Conservation (phyloP, 2,113 vertebrate species). For the Cebidichthys violaceus region DNA sequence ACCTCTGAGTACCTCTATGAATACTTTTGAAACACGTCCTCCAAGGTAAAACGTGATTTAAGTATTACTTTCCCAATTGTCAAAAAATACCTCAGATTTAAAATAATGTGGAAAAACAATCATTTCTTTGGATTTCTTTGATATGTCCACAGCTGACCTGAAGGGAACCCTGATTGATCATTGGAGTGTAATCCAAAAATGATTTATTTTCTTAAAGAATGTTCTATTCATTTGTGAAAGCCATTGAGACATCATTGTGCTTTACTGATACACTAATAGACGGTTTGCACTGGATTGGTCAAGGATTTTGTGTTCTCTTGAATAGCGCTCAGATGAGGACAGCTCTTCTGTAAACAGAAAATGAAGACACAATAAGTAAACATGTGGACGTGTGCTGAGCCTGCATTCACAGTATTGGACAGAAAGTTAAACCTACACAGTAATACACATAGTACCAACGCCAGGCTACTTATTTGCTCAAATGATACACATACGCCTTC, state of each 20-base stretch:
- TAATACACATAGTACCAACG: too few species aligned
- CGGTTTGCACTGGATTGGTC: neutral
- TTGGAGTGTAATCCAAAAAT: too few species aligned
- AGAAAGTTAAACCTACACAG: neutral
- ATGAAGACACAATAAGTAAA: neutral
- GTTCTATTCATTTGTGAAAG: neutral
- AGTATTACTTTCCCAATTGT: neutral
- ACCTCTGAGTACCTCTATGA: neutral
- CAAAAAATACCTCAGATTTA: neutral
- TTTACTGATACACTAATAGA: slow-evolving; percentile 3
- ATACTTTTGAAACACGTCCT: neutral
- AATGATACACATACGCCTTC: neutral
- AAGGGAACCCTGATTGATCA: neutral
- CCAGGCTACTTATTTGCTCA: neutral
- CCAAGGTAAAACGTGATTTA: neutral
- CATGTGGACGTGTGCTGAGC: neutral
- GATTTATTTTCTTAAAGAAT: too few species aligned
- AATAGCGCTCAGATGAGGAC: neutral
- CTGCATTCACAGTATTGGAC: neutral
- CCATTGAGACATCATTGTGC: neutral
- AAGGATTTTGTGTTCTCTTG: slow-evolving; percentile 2
- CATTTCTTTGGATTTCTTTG: neutral
- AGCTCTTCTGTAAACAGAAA: neutral
- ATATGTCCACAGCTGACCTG: neutral
- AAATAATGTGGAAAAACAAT: neutral